phyloP scores from a whole-genome alignment of 2,888 invertebrate genomes.

The Arenicola marina region DNA sequence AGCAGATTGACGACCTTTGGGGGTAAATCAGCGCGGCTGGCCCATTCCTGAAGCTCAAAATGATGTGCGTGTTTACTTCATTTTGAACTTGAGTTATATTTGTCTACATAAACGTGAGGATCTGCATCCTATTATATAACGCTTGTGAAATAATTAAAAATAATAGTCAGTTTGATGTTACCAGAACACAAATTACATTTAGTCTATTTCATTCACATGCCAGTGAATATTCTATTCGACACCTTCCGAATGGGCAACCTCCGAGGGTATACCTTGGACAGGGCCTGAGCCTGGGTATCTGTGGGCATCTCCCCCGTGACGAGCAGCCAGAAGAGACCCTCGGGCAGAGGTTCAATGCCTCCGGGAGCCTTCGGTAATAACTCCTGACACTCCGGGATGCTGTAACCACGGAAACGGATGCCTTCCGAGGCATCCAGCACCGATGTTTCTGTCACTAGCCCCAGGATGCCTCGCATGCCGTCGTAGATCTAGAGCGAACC shows the following conservation, averaged over 20 bases:
- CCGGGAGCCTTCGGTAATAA: constrained; percentile 76
- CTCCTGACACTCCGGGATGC: constrained; percentile 91
- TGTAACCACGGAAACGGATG: constrained; percentile 90
- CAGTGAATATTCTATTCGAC: no score
- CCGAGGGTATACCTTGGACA: constrained; percentile 50
- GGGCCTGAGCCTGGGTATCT: constrained; percentile 71
- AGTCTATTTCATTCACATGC: no score
- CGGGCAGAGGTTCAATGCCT: constrained; percentile 85
- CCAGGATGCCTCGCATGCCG: constrained; percentile 95
- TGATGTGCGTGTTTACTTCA: no score
- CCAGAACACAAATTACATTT: no score
- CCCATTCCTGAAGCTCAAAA: constrained; percentile 91
- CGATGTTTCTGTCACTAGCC: constrained; percentile 92
- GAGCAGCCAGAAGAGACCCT: constrained; percentile 92
- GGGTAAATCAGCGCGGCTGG: constrained; percentile 83
- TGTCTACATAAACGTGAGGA: no score
- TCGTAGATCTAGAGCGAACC: constrained; percentile 81
- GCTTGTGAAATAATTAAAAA: no score
- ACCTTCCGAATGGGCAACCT: no score
- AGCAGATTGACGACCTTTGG: constrained; percentile 90
- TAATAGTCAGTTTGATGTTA: no score
- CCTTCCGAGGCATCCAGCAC: constrained; percentile 94
- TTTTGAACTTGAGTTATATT: no score
- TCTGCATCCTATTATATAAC: no score
- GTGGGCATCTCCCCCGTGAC: constrained; percentile 87